phyloP scores from a whole-genome alignment of 2,888 invertebrate genomes.

The Diaprepes abbreviatus region DNA sequence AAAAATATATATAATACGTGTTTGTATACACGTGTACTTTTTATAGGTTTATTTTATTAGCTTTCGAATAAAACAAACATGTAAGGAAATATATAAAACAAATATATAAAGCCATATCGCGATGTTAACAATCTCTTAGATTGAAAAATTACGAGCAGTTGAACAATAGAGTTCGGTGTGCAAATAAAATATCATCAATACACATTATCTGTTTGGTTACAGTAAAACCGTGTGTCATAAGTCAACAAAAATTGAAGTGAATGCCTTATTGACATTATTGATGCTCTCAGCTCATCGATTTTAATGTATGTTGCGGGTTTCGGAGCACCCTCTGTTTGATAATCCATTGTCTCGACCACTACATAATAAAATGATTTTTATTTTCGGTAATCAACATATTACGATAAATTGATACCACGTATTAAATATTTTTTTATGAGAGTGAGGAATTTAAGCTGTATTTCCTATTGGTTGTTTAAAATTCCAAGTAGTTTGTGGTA shows the following conservation, averaged over 20 bases:
- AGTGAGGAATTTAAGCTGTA: too few species aligned
- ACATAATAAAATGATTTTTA: constrained; percentile 52
- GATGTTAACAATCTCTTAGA: constrained; percentile 20
- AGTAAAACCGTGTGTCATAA: constrained; percentile 53
- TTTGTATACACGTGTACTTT: constrained; percentile 5
- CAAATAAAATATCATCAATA: constrained; percentile 37
- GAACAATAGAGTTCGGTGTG: constrained; percentile 16
- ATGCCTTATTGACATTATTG: constrained; percentile 58
- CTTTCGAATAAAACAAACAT: constrained; percentile 11
- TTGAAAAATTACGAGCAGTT: constrained; percentile 19
- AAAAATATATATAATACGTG: constrained; percentile 5
- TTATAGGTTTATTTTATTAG: constrained; percentile 14
- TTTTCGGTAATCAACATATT: constrained; percentile 25
- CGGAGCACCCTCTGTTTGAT: constrained; percentile 57
- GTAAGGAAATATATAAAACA: constrained; percentile 3
- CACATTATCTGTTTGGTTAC: constrained; percentile 53
- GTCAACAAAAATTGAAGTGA: constrained; percentile 56
- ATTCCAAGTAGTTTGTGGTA: too few species aligned
- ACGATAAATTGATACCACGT: not conserved
- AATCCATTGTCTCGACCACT: constrained; percentile 57
- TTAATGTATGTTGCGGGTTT: constrained; percentile 47
- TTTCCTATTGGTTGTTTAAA: too few species aligned
- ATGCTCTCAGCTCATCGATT: constrained; percentile 55
- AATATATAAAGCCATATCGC: constrained; percentile 8
- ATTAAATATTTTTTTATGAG: too few species aligned